Evolutionary conservation across 2,113 vertebrate genomes (phyloP).

Genomic region (Mesitornis unicolor): DNA sequence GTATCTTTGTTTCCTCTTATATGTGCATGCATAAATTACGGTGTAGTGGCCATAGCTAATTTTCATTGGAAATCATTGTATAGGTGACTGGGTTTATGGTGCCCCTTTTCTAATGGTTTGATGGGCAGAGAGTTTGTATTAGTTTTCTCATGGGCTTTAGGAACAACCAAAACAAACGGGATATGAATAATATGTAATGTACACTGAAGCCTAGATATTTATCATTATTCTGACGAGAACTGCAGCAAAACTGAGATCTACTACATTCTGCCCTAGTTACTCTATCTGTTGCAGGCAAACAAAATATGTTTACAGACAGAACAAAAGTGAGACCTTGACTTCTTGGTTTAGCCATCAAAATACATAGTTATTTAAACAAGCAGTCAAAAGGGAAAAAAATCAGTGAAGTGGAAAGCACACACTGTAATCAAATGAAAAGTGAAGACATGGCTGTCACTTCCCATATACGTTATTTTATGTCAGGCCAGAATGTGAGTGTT

Average conservation of each 20-base stretch:
- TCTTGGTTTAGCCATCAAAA: not conserved
- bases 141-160: not conserved
- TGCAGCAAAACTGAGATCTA: not conserved
- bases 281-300: not conserved
- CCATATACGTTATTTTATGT: not conserved
- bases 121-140: not conserved
- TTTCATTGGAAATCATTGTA: not conserved
- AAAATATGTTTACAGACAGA: not conserved
- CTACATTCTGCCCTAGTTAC: not conserved
- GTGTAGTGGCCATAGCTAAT: not conserved
- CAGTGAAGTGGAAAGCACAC: not conserved
- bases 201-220: not conserved
- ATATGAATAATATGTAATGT: not conserved
- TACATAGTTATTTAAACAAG: not conserved
- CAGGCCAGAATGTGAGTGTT: not conserved
- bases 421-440: not conserved
- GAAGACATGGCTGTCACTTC: not conserved
- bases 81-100: not conserved
- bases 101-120: not conserved
- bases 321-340: not conserved
- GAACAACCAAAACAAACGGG: not conserved
- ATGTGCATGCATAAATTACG: not conserved
- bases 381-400: not conserved
- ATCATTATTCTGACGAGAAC: not conserved
- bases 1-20: not conserved